Evolutionary conservation across 2,113 vertebrate genomes (phyloP), one percentile per base, ranked within the genome.

Genomic region (Rhodinocichla rosea): DNA sequence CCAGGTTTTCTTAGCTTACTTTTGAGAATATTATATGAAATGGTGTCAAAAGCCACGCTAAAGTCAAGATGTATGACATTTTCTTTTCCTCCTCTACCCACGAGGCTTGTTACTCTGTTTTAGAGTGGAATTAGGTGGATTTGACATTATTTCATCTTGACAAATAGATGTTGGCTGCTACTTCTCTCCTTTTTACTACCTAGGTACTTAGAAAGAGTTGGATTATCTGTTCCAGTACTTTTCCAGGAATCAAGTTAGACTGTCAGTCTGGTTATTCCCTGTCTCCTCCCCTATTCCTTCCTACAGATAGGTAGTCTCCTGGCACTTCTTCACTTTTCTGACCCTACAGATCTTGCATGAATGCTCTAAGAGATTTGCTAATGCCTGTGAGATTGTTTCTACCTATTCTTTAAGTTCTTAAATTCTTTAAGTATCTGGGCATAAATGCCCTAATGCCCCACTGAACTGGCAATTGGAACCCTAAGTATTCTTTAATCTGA

Each of bases 61-160:
- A 73, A 83, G 23, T 83, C 30, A 77, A 90, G 33, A 78, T 40
- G 6, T 17, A 40, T 44, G 39, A 47, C 47, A 90, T 83, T 89
- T 83, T 90, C 45, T 70, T 90, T 80, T 76, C 40, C 15, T 92
- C 2, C 19, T 75, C 33, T 78, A 63, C 47, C 16, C 42, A 89
- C 71, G 89, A 83, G 64, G 17, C 44, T 93, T 71, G 16, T 74
- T 81, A 56, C 13, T 39, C 49, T 81, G 30, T 40, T 57, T 35
- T 59, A 57, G 60, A 78, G 23, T 40, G 35, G 77, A 83, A 90
- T 86, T 83, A 70, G 64, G 50, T 67, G 68, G 24, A 6, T 91
- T 94, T 96, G 84, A 82, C 44, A 55, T 75, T 56, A 86, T 83
- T 90, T 86, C 22, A 64, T 92, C 90, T 79, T 87, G 64, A 83